These are phyloP conservation scores for Phycodurus eques DNA, from an alignment of 2,113 vertebrate genomes.

Conservation along the genomic window DNA sequence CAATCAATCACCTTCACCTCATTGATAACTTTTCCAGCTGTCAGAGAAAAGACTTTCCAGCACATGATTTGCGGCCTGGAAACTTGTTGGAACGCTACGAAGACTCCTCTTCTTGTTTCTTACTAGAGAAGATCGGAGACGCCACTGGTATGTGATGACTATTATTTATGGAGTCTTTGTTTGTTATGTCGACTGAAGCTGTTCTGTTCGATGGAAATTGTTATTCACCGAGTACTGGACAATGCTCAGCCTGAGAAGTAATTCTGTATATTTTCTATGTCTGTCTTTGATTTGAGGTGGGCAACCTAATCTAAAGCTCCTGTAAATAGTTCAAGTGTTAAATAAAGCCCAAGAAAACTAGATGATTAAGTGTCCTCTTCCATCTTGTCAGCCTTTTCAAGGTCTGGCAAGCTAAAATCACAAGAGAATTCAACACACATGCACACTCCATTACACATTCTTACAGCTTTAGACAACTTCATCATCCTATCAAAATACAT, in stretches of 20 bases:
- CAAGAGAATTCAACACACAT: neutral
- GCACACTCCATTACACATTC: neutral
- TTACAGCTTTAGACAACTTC: neutral
- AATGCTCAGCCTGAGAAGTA: neutral
- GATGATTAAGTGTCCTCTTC: neutral
- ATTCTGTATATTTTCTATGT: neutral
- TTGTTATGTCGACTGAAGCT: neutral
- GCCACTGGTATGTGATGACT: neutral
- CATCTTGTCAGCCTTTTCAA: neutral
- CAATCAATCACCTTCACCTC: neutral
- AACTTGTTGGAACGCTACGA: neutral
- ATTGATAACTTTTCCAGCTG: conserved; percentile 1
- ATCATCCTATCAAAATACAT: neutral
- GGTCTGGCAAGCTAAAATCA: neutral
- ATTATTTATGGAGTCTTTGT: neutral
- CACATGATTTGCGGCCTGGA: neutral
- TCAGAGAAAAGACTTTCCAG: conserved; percentile 1
- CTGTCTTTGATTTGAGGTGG: neutral
- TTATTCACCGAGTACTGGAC: neutral
- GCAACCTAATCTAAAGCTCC: neutral
- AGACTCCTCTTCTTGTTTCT: neutral
- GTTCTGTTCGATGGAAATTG: neutral
- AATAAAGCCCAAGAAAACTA: neutral
- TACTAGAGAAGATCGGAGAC: neutral
- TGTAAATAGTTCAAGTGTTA: neutral